These are phyloP conservation scores for Elymnias hypermnestra DNA, from an alignment of 1,140 invertebrate genomes.

Conservation along the genomic window DNA sequence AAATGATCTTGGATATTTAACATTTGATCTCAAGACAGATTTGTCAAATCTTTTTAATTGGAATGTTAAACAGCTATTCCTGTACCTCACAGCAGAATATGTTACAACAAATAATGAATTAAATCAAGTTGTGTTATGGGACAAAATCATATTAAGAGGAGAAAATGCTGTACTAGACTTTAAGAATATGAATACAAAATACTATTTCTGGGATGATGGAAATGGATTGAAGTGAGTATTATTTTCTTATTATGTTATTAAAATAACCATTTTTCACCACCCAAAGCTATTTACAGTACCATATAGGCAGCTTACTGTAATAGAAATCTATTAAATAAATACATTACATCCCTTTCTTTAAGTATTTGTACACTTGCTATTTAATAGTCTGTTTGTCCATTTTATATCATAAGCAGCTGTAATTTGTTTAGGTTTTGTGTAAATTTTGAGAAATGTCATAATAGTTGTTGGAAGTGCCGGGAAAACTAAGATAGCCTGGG, in stretches of 20 bases:
- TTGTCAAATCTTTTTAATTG: conserved; percentile 96
- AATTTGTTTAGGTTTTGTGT: too few species aligned
- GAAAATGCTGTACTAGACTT: conserved; percentile 94
- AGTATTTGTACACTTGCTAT: too few species aligned
- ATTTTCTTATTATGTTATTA: neutral
- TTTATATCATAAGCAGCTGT: too few species aligned
- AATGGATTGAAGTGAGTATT: conserved; percentile 91
- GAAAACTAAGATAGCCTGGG: too few species aligned
- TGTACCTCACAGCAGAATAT: conserved; percentile 98
- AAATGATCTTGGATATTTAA: conserved; percentile 96
- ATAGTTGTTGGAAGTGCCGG: too few species aligned
- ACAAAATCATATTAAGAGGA: conserved; percentile 97
- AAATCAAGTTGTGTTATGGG: conserved; percentile 98
- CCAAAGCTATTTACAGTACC: too few species aligned
- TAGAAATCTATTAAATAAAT: too few species aligned
- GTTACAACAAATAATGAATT: conserved; percentile 91
- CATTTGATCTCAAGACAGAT: conserved; percentile 96
- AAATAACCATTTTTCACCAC: neutral
- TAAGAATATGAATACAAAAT: conserved; percentile 97
- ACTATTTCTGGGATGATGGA: conserved; percentile 99
- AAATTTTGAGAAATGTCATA: too few species aligned
- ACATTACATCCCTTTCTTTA: too few species aligned
- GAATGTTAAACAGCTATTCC: conserved; percentile 99
- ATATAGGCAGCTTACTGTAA: too few species aligned
- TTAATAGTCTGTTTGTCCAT: too few species aligned